Evolutionary conservation across 2,113 vertebrate species (phyloP), one percentile per base, ranked within the genome.

Genomic region (Lampris megalopsis): DNA sequence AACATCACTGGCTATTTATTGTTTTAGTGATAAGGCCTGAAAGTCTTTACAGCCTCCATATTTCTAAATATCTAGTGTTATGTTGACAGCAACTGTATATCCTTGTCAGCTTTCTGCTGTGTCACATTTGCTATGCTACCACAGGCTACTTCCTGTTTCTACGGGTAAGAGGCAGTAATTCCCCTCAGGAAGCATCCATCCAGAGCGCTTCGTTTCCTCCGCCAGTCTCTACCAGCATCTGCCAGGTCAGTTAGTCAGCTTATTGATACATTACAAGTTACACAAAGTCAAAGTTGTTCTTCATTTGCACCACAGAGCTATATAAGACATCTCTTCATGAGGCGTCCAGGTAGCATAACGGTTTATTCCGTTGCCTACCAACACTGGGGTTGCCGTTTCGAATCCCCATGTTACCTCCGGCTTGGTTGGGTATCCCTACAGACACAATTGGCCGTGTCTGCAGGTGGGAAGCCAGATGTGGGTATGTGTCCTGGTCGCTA

Each of bases 61-160:
- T 36, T 40, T 70, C 43, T 7, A 36, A 24, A 60, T 47, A 36
- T 60, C 57, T 10, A 38, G 59, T 10, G 24, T 60, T 41, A 43
- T 43, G n/a, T 57, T 50, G 45, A 60, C 41, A 68, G n/a, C 35
- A 9, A 8, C 66, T 57, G 8, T 50, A 49, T 41, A 8, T 71
- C 36, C 11, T 8, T n/a, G 6, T 60, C 36, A 73, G 37, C 2
- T 4, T 71, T 75, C 37, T 63, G 62, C 6, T 66, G 8, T 83
- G 38, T 70, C 53, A 73, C 36, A 54, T 73, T 72, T 77, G 35
- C 77, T 72, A 47, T 76, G 63, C n/a, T 2, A 53, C 79, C 35
- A 76, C 75, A 97, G 96, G 96, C 41, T 91, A 95, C 81, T 96
- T 97, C 71, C 91, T 97, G 58, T 95, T 96, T 77, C 80, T 97